Base-by-base conservation (phyloP, 2,113 vertebrate genomes). In the Phycodurus eques region DNA sequence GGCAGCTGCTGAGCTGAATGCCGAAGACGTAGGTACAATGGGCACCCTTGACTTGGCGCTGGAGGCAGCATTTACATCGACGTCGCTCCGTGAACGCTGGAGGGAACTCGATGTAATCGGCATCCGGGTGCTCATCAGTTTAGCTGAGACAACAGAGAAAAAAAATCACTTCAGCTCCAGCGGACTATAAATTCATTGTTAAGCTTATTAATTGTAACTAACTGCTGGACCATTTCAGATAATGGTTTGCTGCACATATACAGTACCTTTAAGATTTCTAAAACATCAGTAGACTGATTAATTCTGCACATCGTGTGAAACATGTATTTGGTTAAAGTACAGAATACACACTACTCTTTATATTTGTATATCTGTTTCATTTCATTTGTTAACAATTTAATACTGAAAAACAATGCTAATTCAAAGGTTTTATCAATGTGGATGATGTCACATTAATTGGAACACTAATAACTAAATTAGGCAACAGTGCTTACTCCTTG, bases 61-160 rank as follows among this genome's bases (percentile, higher is more conserved):
- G 89, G 97, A 95, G 66, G 97, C 98, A 11, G 98, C 97, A 4
- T 99, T 99, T 68, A 99, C 96, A 0, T 99, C 98, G 8, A 99
- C 93, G 82, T 99, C 98, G 20, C 98, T 99, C 59, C 96, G 95
- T 79, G 98, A 99, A 11, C 98, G 95, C 85, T 99, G 97, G 62
- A 99, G 95, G 70, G 96, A 95, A 61, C 96, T 94, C 0, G 96
- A 90, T 0, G 95, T 93, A 14, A 94, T 91, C 39, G 92, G 83
- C 20, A 92, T 92, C 87, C 96, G 93, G 86, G 92, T 88, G 85
- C 94, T 93, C 78, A 95, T 93, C 70, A 96, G 92, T 78, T 96
- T 97, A 88, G 93, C 96, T 97, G 88, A 67, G 80, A 71, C 81
- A 75, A 81, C 43, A 69, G 69, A 87, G 20, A 76, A 51, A 2